These are phyloP conservation scores for Aspidiotus rigidus DNA, from an alignment of 2,888 invertebrate species.

Conservation along the genomic window DNA sequence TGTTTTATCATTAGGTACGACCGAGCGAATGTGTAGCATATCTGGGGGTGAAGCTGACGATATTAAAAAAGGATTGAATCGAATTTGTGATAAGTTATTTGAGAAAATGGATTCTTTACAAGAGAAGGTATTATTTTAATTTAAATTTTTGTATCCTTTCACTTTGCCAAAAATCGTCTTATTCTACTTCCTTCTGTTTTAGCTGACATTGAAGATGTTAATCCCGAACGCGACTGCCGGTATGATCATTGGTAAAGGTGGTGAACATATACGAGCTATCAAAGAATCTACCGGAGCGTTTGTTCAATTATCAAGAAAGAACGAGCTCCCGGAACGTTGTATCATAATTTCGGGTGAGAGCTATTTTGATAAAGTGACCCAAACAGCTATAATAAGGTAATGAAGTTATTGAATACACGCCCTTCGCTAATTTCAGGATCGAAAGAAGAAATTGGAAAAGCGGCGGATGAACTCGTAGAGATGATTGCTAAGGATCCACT, in stretches of 20 bases:
- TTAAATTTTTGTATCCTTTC: neutral
- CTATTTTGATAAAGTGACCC: no score
- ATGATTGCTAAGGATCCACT: conserved; percentile 10
- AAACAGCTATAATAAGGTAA: no score
- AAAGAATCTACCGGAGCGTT: conserved; percentile 90
- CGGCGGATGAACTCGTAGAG: neutral
- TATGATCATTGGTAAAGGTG: conserved; percentile 95
- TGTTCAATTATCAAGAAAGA: conserved; percentile 93
- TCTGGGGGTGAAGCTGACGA: conserved; percentile 75
- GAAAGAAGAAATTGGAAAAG: neutral
- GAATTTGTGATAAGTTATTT: conserved; percentile 7
- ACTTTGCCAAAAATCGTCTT: neutral
- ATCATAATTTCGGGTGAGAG: conserved; percentile 75
- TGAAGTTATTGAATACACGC: no score
- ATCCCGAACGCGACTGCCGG: conserved; percentile 95
- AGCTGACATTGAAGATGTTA: conserved; percentile 62
- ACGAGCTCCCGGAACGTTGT: conserved; percentile 86
- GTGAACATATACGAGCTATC: conserved; percentile 90
- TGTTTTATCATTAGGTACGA: conserved; percentile 58
- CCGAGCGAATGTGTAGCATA: conserved; percentile 86
- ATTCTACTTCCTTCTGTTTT: neutral
- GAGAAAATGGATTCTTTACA: conserved; percentile 1
- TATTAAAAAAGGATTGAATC: conserved; percentile 47
- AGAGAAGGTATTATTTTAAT: neutral
- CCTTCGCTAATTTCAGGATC: neutral